A percentile compares a stretch with the other conserved stretches of the same genome.
Evolutionary conservation across 2,113 vertebrate genomes (phyloP).

Genomic region (Myxocyprinus asiaticus): DNA sequence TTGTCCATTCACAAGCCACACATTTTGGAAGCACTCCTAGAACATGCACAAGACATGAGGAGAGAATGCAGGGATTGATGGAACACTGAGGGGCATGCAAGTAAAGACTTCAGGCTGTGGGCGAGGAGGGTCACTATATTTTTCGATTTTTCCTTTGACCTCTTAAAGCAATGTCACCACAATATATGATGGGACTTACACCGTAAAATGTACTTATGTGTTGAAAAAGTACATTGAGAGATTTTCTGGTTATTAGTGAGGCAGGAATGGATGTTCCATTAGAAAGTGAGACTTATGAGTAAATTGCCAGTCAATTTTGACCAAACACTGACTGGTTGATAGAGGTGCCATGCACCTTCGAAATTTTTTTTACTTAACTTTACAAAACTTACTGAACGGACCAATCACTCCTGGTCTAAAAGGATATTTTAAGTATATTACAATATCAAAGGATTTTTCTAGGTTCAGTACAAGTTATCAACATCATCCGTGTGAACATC

Average conservation of each 20-base stretch:
- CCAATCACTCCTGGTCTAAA: no score
- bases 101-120: constrained; percentile 55
- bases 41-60: constrained; percentile 76
- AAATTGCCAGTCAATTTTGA: no score
- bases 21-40: constrained; percentile 71
- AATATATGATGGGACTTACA: not conserved
- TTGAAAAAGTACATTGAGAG: no score
- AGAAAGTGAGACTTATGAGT: not conserved
- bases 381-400: no score
- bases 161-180: not conserved
- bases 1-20: constrained; percentile 86
- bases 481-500: no score
- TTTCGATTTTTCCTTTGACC: not conserved
- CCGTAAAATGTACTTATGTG: no score
- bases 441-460: no score
- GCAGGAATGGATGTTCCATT: not conserved
- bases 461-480: no score
- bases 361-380: not conserved
- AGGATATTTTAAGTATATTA: no score
- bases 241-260: not conserved
- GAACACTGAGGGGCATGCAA: constrained; percentile 76
- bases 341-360: no score
- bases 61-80: constrained; percentile 16
- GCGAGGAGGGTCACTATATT: not conserved
- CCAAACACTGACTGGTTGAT: not conserved